Conservation (phyloP, 2,113 vertebrate genomes). For the Xiphophorus maculatus region DNA sequence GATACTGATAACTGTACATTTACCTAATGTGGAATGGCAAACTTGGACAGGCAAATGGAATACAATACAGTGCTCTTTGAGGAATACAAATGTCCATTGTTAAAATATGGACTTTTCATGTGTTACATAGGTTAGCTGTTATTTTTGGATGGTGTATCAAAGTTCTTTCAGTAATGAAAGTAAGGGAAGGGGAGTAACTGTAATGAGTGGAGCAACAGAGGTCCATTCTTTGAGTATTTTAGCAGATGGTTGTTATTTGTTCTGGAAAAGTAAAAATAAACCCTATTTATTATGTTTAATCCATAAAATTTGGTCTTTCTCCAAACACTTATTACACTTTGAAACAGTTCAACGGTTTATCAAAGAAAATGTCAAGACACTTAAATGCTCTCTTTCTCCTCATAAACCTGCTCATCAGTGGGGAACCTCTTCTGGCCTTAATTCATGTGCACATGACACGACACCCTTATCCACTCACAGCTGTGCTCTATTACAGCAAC, state of each 20-base stretch:
- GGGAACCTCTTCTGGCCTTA: conserved; percentile 37
- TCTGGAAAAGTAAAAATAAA: background rate
- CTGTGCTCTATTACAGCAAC: conserved; percentile 71
- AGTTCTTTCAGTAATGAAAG: background rate
- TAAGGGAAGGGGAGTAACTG: background rate
- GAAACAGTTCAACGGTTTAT: no score
- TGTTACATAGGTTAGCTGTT: background rate
- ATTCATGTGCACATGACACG: conserved; percentile 28
- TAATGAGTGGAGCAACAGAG: background rate
- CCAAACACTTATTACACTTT: no score
- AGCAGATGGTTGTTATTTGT: no score
- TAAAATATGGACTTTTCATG: background rate
- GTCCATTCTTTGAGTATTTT: background rate
- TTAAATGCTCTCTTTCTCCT: background rate
- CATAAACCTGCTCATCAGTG: background rate
- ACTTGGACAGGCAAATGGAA: no score
- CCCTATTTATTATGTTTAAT: background rate
- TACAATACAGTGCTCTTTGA: no score
- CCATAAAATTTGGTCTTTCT: no score
- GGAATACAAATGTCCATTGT: background rate
- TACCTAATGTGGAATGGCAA: no score
- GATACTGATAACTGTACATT: no score
- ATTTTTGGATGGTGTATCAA: background rate
- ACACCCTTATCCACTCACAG: conserved; percentile 54
- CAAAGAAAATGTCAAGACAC: background rate